Evolutionary conservation across 2,113 vertebrate species (phyloP), one percentile per base, ranked within the genome.

Genomic region (Neodon shergylaensis): DNA sequence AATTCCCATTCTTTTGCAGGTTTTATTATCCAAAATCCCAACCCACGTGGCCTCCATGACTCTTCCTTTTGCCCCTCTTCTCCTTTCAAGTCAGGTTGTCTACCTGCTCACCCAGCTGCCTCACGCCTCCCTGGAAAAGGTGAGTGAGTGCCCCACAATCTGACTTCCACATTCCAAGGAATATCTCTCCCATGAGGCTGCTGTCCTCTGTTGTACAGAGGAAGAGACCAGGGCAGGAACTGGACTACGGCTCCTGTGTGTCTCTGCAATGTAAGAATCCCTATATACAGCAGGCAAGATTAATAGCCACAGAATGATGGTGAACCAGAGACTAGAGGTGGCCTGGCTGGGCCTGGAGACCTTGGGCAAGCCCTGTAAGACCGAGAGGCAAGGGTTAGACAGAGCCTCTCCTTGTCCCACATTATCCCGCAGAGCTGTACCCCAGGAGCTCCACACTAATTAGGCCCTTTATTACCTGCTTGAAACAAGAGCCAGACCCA

Each of bases 401-500:
- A 0, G 39, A 42, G 87, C 31, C 33, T 42, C 72, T 44, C 74
- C 17, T 39, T 87, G 19, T 33, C 66, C 22, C 2, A 0, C 44
- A 33, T 44, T 36, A 26, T 68, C 88, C 70, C 24, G 36, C 85
- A 19, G 65, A 94, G 96, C 96, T 58, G 78, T 0, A 0, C 85
- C 88, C 96, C 92, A 58, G 95, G 97, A 22, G 98, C 98, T 98
- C 97, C 97, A 97, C 92, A 72, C 95, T 98, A 97, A 98, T 98
- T 95, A 98, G 16, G 84, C 95, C 93, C 97, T 98, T 98, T 98
- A 98, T 98, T 98, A 99, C 98, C 98, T 98, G 98, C 70, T 96
- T 68, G 74, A 96, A 98, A 98, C 97, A 96, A 98, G 97, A 98
- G 97, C 96, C 98, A 99, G 98, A 87, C 44, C 95, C 98, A 98